Conservation (phyloP, 2,113 vertebrate genomes). For the Cheilinus undulatus region DNA sequence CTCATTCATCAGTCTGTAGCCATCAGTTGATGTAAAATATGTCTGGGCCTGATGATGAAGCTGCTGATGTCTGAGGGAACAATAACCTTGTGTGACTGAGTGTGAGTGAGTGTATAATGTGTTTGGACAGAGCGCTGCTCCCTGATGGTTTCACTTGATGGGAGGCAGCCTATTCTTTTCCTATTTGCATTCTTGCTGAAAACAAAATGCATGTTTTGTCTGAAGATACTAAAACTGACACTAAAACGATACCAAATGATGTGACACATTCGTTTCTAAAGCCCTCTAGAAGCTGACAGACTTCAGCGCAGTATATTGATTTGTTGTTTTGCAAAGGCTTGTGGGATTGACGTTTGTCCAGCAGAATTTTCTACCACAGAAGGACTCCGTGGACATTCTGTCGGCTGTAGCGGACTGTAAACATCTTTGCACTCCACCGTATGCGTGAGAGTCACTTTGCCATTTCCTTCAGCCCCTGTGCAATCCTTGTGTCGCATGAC, state of each 20-base stretch:
- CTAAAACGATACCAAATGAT: neutral
- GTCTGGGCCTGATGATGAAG: constrained; percentile 64
- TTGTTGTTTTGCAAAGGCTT: neutral
- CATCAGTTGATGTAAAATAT: constrained; percentile 60
- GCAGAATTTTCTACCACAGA: constrained; percentile 1
- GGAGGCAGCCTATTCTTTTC: constrained; percentile 2
- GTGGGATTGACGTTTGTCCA: constrained; percentile 9
- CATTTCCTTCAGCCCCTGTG: neutral
- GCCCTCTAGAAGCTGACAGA: neutral
- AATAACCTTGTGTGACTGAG: constrained; percentile 61
- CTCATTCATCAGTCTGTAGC: constrained; percentile 65
- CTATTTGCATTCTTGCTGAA: neutral
- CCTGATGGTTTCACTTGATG: constrained; percentile 11
- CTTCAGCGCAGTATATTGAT: constrained; percentile 3
- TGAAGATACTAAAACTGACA: neutral
- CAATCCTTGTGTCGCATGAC: constrained; percentile 27
- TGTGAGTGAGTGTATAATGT: constrained; percentile 42
- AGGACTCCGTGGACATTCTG: constrained; percentile 24
- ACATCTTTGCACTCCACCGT: constrained; percentile 43
- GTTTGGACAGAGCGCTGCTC: constrained; percentile 32
- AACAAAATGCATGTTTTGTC: neutral
- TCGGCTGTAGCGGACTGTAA: constrained; percentile 27
- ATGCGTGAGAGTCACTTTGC: constrained; percentile 32
- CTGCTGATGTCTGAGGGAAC: constrained; percentile 61
- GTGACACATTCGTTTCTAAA: neutral